phyloP scores from a whole-genome alignment of 2,888 invertebrate genomes.

The Acronicta alni region DNA sequence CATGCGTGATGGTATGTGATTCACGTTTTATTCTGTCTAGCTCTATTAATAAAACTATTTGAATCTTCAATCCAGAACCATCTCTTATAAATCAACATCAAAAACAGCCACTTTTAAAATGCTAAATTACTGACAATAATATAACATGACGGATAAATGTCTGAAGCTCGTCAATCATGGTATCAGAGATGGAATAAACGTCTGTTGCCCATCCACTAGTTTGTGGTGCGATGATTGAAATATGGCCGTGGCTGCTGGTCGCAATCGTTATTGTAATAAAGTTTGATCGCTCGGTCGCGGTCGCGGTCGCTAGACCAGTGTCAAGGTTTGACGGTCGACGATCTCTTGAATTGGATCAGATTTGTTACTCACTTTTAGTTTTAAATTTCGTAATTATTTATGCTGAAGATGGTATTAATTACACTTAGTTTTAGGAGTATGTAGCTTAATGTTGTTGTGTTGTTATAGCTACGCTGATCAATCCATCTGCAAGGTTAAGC shows the following conservation, averaged over 20 bases:
- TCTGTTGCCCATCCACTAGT: constrained; percentile 14
- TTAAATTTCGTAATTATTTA: neutral
- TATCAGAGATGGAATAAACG: constrained; percentile 27
- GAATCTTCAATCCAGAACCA: constrained; percentile 2
- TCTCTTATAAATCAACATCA: constrained; percentile 32
- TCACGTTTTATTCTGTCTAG: too few species aligned
- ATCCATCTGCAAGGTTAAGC: too few species aligned
- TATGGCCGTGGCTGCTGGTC: constrained; percentile 16
- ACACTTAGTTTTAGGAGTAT: too few species aligned
- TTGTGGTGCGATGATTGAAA: constrained; percentile 37
- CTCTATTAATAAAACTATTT: too few species aligned
- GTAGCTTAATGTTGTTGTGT: too few species aligned
- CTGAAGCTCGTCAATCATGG: constrained; percentile 29
- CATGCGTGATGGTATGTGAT: too few species aligned
- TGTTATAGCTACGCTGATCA: too few species aligned
- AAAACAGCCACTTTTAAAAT: constrained; percentile 19
- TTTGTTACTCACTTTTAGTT: constrained; percentile 11
- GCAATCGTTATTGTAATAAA: constrained; percentile 20
- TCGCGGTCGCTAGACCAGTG: constrained; percentile 28
- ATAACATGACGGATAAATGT: constrained; percentile 30
- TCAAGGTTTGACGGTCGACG: constrained; percentile 52
- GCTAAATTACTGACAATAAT: constrained; percentile 13
- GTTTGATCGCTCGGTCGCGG: constrained; percentile 18
- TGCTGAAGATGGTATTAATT: too few species aligned
- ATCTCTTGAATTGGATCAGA: constrained; percentile 22